A percentile compares a stretch with the other conserved stretches of the same genome.
These are phyloP conservation scores for Nesospiza acunhae DNA, from an alignment of 2,113 vertebrate genomes.

Conservation along the genomic window DNA sequence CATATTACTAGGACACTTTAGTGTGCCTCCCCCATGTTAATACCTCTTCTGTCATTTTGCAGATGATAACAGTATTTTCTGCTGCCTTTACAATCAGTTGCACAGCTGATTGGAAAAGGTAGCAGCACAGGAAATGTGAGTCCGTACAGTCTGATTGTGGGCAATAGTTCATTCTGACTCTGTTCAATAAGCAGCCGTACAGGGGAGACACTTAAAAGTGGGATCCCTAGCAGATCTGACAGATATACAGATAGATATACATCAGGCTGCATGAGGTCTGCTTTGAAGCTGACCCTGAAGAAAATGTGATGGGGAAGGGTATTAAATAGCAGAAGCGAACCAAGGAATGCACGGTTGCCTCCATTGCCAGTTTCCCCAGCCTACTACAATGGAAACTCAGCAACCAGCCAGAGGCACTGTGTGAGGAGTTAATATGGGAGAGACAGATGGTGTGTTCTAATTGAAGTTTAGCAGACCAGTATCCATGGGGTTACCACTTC, in stretches of 20 bases:
- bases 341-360: background rate
- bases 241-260: background rate
- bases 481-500: background rate
- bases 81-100: background rate
- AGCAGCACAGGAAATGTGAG: background rate
- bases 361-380: background rate
- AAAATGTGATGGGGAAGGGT: background rate
- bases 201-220: background rate
- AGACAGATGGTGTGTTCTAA: background rate
- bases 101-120: background rate
- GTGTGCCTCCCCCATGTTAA: background rate
- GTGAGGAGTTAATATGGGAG: background rate
- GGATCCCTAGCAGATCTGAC: background rate
- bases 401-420: background rate
- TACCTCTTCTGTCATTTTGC: background rate
- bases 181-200: background rate
- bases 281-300: background rate
- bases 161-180: background rate
- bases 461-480: background rate
- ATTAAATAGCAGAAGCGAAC: background rate
- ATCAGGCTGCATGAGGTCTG: background rate
- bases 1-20: rapidly evolving
- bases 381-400: background rate
- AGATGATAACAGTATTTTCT: background rate
- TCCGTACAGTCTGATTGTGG: background rate